These are phyloP conservation scores for Drosophila rufa DNA, from an alignment of 1,140 invertebrate species.

Conservation along the genomic window DNA sequence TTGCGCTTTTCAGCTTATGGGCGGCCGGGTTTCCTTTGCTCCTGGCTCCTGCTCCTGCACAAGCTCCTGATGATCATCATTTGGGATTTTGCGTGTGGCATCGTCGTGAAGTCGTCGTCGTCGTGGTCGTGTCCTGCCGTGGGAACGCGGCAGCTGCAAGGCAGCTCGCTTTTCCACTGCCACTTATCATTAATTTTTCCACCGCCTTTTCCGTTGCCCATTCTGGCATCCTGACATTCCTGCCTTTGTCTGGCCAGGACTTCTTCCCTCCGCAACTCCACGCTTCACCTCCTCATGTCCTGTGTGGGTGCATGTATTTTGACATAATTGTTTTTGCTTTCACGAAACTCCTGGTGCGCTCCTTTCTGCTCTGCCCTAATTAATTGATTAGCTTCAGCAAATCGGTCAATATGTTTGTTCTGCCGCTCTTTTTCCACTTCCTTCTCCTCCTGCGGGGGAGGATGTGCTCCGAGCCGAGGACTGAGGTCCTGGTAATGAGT, in stretches of 20 bases:
- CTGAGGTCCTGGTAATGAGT: constrained; percentile 71
- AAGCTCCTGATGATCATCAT: constrained; percentile 52
- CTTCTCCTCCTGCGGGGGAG: constrained; percentile 35
- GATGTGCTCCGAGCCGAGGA: constrained; percentile 9
- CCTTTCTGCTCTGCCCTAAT: constrained; percentile 57
- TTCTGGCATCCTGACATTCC: constrained; percentile 79
- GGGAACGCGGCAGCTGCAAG: constrained; percentile 62
- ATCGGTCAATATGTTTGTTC: constrained; percentile 79
- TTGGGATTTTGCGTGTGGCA: constrained; percentile 69
- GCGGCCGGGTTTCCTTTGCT: constrained; percentile 11
- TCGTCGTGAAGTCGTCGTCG: constrained; percentile 62
- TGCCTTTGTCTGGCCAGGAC: constrained; percentile 43
- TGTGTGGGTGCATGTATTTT: constrained; percentile 55
- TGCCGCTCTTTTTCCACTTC: constrained; percentile 46
- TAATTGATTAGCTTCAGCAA: constrained; percentile 83
- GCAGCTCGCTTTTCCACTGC: constrained; percentile 40
- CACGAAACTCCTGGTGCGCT: constrained; percentile 24
- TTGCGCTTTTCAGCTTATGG: constrained; percentile 67
- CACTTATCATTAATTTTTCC: constrained; percentile 84
- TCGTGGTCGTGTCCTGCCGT: constrained; percentile 59
- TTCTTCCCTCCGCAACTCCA: not conserved
- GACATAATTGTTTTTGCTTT: constrained; percentile 79
- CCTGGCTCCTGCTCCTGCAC: constrained; percentile 10
- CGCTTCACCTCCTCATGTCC: constrained; percentile 18
- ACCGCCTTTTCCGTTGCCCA: constrained; percentile 64